These are phyloP conservation scores for Pissodes strobi DNA, from an alignment of 1,140 invertebrate genomes.

Conservation along the genomic window DNA sequence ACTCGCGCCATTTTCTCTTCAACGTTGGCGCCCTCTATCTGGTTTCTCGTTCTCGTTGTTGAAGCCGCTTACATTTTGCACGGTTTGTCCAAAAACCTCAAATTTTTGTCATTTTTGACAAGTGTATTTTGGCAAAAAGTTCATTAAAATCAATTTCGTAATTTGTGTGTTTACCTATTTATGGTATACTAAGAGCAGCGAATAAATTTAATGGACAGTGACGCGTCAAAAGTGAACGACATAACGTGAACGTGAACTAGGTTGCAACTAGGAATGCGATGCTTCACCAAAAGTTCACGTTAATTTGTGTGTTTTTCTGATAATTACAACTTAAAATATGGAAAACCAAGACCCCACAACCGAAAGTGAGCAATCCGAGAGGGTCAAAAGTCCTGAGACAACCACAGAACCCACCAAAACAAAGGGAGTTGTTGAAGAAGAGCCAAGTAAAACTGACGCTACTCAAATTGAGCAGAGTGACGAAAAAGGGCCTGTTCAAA, in stretches of 20 bases:
- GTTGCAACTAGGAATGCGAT: constrained; percentile 3
- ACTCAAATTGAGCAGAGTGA: neutral
- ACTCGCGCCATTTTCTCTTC: constrained; percentile 9
- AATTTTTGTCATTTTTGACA: constrained; percentile 11
- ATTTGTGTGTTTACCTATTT: neutral
- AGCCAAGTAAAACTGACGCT: neutral
- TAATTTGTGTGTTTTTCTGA: neutral
- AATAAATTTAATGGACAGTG: neutral
- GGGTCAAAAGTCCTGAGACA: neutral
- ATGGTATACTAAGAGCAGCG: neutral
- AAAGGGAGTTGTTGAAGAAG: neutral
- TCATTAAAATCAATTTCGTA: neutral
- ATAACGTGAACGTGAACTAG: constrained; percentile 15
- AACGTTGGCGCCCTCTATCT: neutral
- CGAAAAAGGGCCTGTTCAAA: neutral
- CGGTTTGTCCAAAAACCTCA: constrained; percentile 1
- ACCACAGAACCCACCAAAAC: neutral
- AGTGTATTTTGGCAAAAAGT: constrained; percentile 5
- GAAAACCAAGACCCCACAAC: constrained; percentile 4
- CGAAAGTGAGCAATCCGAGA: neutral
- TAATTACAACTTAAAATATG: constrained; percentile 4
- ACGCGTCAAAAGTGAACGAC: constrained; percentile 7
- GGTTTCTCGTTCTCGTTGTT: too few species aligned
- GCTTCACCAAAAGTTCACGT: neutral
- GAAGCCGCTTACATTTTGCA: neutral